These are phyloP conservation scores for Cairina moschata DNA, from an alignment of 2,113 vertebrate species.

Conservation along the genomic window DNA sequence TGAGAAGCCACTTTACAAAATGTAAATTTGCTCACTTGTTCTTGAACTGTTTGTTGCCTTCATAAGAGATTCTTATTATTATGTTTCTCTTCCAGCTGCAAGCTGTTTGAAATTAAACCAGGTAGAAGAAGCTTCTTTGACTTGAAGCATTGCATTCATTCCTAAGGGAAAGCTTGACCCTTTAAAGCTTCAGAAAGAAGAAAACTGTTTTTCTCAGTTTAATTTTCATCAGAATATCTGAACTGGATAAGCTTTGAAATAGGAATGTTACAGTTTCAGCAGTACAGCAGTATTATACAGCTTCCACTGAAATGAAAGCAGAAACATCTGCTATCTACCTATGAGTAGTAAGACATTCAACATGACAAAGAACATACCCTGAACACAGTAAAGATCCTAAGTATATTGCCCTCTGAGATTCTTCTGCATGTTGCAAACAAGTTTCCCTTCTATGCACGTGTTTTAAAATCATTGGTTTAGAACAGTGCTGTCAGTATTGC, in stretches of 20 bases:
- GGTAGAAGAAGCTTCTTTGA: background rate
- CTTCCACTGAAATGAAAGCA: background rate
- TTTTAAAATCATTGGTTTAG: background rate
- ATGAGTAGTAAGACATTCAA: background rate
- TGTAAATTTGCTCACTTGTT: background rate
- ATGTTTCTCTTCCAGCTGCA: background rate
- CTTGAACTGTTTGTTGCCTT: background rate
- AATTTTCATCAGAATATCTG: background rate
- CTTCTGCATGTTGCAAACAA: background rate
- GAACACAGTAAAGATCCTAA: background rate
- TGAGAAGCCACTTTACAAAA: background rate
- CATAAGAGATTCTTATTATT: background rate
- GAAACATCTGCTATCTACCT: background rate
- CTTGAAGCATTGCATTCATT: background rate
- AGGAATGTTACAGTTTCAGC: background rate
- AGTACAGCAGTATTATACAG: background rate
- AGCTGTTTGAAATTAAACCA: conserved; percentile 5
- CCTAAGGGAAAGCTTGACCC: background rate
- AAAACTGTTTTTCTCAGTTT: background rate
- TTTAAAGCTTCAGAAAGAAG: background rate
- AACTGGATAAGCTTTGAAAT: background rate
- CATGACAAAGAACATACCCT: background rate
- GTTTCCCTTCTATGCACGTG: fast-evolving
- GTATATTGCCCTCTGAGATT: background rate
- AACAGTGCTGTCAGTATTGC: background rate